These are phyloP conservation scores for Macroteleia sp. DNA, from an alignment of 2,888 invertebrate species.

Conservation along the genomic window DNA sequence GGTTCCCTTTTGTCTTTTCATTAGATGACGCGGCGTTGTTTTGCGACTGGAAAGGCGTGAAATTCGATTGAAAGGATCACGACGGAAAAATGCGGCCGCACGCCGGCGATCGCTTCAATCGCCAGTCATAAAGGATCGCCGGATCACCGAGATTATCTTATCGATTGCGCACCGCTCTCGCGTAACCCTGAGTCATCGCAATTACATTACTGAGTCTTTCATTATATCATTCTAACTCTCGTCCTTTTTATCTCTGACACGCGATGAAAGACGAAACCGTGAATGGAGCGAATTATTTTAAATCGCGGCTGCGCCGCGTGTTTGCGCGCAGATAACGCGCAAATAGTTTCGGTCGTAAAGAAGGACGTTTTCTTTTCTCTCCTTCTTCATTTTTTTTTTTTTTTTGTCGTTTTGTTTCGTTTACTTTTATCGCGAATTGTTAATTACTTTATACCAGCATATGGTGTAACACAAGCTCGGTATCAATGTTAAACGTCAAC, in stretches of 20 bases:
- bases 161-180: constrained; percentile 40
- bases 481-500: background rate
- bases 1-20: constrained; percentile 29
- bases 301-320: background rate
- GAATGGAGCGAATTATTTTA: constrained; percentile 21
- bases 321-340: constrained; percentile 17
- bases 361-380: background rate
- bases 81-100: constrained; percentile 22
- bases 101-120: constrained; percentile 9
- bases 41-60: constrained; percentile 33
- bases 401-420: too few species aligned
- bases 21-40: constrained; percentile 40
- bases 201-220: constrained; percentile 54
- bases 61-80: constrained; percentile 28
- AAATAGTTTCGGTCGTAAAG: constrained; percentile 13
- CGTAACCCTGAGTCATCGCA: constrained; percentile 52
- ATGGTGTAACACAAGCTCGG: constrained; percentile 22
- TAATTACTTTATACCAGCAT: constrained; percentile 34
- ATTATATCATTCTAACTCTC: constrained; percentile 47
- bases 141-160: constrained; percentile 57
- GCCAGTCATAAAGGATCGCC: constrained; percentile 44
- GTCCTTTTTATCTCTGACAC: constrained; percentile 44
- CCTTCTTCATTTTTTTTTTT: too few species aligned
- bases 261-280: constrained; percentile 42
- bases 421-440: constrained; percentile 24